These are phyloP conservation scores for Tangara arthus DNA, from an alignment of 2,797 vertebrate genomes.

Conservation along the genomic window DNA sequence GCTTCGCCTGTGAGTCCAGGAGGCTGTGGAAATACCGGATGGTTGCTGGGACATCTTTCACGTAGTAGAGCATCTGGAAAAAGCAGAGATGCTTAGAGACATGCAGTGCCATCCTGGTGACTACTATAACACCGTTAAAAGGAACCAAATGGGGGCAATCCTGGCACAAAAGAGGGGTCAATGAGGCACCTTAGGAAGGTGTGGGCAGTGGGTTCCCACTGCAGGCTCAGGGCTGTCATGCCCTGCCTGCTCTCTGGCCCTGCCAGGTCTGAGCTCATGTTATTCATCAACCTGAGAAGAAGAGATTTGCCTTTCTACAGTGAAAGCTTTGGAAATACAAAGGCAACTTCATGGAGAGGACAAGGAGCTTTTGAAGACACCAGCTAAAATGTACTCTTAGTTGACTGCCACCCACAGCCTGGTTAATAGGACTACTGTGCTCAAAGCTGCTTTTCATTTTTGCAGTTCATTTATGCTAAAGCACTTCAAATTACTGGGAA, in stretches of 20 bases:
- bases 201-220: neutral
- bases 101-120: rapidly evolving
- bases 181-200: rapidly evolving
- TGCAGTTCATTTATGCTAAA: conserved; percentile 29
- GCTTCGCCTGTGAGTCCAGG: conserved; percentile 81
- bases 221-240: neutral
- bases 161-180: neutral
- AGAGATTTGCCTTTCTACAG: neutral
- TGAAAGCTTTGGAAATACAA: neutral
- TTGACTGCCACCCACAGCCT: conserved; percentile 34
- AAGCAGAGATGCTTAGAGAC: neutral
- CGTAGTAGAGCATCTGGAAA: conserved; percentile 92
- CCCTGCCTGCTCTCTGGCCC: neutral
- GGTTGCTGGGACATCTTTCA: conserved; percentile 82
- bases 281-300: neutral
- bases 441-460: conserved; percentile 41
- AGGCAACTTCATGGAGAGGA: conserved; percentile 4
- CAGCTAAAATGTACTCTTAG: conserved; percentile 1
- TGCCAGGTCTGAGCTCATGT: neutral
- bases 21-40: conserved; percentile 86
- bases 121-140: neutral
- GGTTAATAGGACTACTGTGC: conserved; percentile 27
- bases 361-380: neutral
- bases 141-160: neutral
- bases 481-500: conserved; percentile 32